Base-by-base conservation (phyloP, 2,888 invertebrate genomes). In the Drosophila nr. medialis region DNA sequence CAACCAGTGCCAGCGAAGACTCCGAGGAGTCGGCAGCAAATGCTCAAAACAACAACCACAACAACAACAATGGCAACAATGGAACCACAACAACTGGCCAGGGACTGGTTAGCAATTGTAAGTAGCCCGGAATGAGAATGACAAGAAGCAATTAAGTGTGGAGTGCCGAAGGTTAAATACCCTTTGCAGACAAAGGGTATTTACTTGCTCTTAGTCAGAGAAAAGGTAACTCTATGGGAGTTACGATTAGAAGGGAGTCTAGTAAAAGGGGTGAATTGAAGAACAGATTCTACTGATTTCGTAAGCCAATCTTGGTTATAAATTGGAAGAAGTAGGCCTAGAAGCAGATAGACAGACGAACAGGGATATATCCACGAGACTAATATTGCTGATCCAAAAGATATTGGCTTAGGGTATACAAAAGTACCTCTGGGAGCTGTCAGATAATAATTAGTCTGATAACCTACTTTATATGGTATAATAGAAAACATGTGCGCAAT, bases 91-190 rank as follows among this genome's bases (percentile, higher is more conserved):
- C 69, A 32, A 53, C 51, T 38, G 54, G 38, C 67, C 76, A 70
- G 48, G 86, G 70, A 59, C 54, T 88, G 68, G 90, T 88, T 45
- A 91, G 91, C 85, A 91, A 92, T 74, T 82, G 91, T 91, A 86
- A 91, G 91, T 91, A 64, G 42, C 38, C 42, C 42, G 15, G 21
- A 50, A 50, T 18, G 10, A 0, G 21, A 56, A 18, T 11, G 24
- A 30, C 55, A 21, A n/a, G 15, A 62, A 30, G n/a, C 38, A 55
- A 55, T 55, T 55, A 54, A 36, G 7, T 13, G 0, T 34, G 49
- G 7, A 38, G 24, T 30, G 21, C 21, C 61, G 55, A 42, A 42
- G 13, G 15, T 13, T n/a, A 34, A 55, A 62, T 42, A n/a, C 55
- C 55, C 61, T 61, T 27, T 15, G 40, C 29, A 21, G 29, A 55